These are phyloP conservation scores for Cydia fagiglandana DNA, from an alignment of 1,140 invertebrate species.

Conservation along the genomic window DNA sequence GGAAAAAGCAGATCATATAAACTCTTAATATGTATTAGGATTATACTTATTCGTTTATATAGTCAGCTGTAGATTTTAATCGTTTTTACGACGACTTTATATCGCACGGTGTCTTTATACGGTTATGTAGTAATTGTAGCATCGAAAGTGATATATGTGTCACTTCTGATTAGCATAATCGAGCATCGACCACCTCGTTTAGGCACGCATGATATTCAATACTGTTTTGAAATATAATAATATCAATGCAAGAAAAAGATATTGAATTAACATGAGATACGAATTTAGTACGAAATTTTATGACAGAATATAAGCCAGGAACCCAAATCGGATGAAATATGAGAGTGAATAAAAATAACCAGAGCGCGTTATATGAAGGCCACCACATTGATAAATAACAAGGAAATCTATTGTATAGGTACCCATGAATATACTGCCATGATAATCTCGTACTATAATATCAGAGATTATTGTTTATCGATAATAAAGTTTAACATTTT, in stretches of 20 bases:
- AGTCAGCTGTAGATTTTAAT: background rate
- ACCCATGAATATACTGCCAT: background rate
- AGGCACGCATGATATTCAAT: slow-evolving; percentile 40
- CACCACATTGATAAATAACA: background rate
- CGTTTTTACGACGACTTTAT: background rate
- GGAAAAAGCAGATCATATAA: too few species aligned
- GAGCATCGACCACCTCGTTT: slow-evolving; percentile 33
- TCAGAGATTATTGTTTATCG: too few species aligned
- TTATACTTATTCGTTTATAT: too few species aligned
- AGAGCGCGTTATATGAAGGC: background rate
- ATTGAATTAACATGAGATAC: background rate
- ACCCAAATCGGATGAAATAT: background rate
- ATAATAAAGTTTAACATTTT: too few species aligned
- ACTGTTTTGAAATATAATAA: slow-evolving; percentile 36
- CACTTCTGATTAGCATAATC: slow-evolving; percentile 42
- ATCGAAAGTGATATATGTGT: slow-evolving; percentile 48
- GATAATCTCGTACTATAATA: background rate
- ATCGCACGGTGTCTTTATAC: too few species aligned
- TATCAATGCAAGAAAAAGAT: background rate
- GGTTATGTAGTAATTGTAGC: slow-evolving; percentile 34
- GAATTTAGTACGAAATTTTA: background rate
- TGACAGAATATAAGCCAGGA: background rate
- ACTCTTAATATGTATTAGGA: too few species aligned
- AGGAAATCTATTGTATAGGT: background rate
- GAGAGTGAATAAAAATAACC: slow-evolving; percentile 1